Evolutionary conservation across 2,113 vertebrate genomes (phyloP).

Genomic region (Plectropomus leopardus): DNA sequence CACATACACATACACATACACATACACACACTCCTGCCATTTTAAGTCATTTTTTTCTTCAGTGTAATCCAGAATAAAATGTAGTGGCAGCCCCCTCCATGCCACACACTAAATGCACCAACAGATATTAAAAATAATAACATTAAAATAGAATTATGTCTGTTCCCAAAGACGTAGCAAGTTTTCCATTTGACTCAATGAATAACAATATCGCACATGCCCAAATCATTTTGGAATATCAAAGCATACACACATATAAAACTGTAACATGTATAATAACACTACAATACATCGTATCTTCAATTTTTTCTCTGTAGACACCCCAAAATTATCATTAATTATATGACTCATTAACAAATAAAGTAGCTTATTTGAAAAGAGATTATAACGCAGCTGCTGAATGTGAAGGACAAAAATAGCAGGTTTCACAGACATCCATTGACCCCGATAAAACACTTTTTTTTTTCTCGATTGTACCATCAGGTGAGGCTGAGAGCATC

Average conservation of each 20-base stretch:
- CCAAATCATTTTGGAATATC: neutral
- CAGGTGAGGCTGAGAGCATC: constrained; percentile 91
- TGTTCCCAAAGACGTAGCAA: too few relatives aligned
- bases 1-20: too few relatives aligned
- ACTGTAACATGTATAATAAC: neutral
- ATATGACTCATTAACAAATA: neutral
- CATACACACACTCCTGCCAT: neutral
- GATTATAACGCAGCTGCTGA: neutral
- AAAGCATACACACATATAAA: neutral
- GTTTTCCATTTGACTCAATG: too few relatives aligned
- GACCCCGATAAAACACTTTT: neutral
- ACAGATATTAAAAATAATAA: too few relatives aligned
- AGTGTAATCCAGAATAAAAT: too few relatives aligned
- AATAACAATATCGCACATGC: too few relatives aligned
- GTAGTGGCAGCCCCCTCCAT: too few relatives aligned
- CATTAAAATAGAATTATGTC: too few relatives aligned
- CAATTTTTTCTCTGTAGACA: neutral
- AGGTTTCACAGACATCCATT: neutral
- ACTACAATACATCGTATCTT: neutral
- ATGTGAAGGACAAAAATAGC: neutral
- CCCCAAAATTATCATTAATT: neutral
- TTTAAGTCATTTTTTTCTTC: neutral
- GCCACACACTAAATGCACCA: too few relatives aligned
- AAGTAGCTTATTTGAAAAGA: neutral
- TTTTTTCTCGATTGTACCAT: constrained; percentile 13